A percentile compares a stretch with the other conserved stretches of the same genome.
Conservation (phyloP, 2,113 vertebrate genomes). For the Oceanites oceanicus region DNA sequence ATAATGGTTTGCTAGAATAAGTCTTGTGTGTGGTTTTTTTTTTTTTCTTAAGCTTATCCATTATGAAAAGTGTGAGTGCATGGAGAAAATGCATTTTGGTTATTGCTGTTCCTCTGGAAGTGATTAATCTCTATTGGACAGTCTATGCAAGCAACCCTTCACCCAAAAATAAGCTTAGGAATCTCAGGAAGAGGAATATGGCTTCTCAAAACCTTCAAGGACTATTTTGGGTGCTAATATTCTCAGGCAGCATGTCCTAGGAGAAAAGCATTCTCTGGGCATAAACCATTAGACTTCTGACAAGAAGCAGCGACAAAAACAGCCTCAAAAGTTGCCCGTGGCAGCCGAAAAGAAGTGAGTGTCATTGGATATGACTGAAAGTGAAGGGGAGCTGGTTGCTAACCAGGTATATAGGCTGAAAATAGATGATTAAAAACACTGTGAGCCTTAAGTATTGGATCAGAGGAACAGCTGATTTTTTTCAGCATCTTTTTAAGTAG, state of each 20-base stretch:
- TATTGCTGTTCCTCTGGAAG: neutral
- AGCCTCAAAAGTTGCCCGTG: constrained; percentile 7
- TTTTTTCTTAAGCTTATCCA: neutral
- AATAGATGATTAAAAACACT: neutral
- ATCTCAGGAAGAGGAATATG: neutral
- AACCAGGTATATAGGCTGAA: neutral
- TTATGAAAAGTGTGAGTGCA: neutral
- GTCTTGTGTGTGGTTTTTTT: neutral
- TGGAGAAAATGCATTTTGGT: neutral
- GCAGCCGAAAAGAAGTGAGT: neutral
- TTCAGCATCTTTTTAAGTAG: neutral
- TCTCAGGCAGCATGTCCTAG: neutral
- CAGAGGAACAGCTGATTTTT: neutral
- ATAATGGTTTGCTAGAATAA: neutral
- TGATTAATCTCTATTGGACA: neutral
- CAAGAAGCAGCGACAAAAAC: neutral
- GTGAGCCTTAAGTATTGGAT: neutral
- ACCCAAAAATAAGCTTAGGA: neutral
- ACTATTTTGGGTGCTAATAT: neutral
- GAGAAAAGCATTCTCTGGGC: neutral
- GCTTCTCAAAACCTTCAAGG: neutral
- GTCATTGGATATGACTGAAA: neutral
- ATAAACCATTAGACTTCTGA: constrained; percentile 1
- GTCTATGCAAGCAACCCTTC: neutral
- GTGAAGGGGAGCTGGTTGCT: neutral